Conservation (phyloP, 2,797 vertebrate species). For the Ispidina lecontei region DNA sequence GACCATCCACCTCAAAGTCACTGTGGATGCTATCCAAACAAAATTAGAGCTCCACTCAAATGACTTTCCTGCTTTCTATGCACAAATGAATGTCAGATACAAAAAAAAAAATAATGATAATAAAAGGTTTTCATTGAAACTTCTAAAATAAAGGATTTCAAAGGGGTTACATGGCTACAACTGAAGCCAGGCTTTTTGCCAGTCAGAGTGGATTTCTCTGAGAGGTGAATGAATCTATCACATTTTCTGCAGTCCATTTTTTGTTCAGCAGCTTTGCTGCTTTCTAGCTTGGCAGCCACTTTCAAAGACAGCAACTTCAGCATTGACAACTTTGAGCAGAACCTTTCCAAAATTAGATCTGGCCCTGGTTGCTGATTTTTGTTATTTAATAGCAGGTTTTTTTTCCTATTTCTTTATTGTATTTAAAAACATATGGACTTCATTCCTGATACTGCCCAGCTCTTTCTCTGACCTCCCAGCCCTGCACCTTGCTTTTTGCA, state of each 20-base stretch:
- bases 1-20: background rate
- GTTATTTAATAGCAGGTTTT: background rate
- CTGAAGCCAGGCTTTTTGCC: background rate
- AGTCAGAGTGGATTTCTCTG: background rate
- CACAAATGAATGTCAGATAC: background rate
- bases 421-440: background rate
- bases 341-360: background rate
- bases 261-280: background rate
- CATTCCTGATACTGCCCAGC: background rate
- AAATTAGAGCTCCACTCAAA: background rate
- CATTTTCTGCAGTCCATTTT: background rate
- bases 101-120: background rate
- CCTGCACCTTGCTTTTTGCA: background rate
- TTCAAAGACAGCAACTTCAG: background rate
- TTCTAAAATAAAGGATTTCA: background rate
- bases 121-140: background rate
- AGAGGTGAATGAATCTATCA: background rate
- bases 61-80: background rate
- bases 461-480: background rate
- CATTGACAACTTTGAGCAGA: conserved; percentile 1
- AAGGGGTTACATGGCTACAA: background rate
- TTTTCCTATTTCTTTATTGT: background rate
- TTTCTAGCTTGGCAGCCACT: background rate
- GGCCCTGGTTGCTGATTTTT: background rate
- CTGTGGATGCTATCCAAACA: background rate